Evolutionary conservation across 2,888 invertebrate genomes (phyloP).

Genomic region (Pollenia griseotomentosa): DNA sequence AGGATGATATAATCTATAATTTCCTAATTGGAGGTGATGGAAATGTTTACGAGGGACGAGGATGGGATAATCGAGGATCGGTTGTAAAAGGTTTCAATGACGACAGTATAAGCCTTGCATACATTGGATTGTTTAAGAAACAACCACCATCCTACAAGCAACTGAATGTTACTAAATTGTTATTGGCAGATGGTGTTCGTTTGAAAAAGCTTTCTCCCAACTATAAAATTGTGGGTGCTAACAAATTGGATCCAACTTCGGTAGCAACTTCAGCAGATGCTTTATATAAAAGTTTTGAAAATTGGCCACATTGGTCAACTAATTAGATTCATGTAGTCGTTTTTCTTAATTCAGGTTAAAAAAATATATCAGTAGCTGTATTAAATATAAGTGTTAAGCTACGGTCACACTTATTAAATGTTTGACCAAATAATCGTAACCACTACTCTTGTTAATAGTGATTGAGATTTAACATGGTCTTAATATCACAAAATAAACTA

Average conservation of each 20-base stretch:
- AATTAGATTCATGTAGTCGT: conserved; percentile 39
- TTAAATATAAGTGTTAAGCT: too few relatives aligned
- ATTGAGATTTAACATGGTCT: too few relatives aligned
- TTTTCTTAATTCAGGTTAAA: not conserved
- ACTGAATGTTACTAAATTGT: conserved; percentile 86
- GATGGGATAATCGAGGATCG: conserved; percentile 90
- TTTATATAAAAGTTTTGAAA: conserved; percentile 87
- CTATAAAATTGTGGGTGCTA: conserved; percentile 89
- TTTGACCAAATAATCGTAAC: too few relatives aligned
- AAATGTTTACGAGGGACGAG: conserved; percentile 89
- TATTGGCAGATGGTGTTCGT: conserved; percentile 87
- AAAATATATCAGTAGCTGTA: too few relatives aligned
- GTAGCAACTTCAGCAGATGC: conserved; percentile 89
- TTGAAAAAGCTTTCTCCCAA: conserved; percentile 86
- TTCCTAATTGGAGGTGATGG: conserved; percentile 93
- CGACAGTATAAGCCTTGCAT: conserved; percentile 89
- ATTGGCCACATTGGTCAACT: conserved; percentile 88
- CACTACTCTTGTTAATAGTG: too few relatives aligned
- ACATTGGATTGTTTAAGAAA: conserved; percentile 89
- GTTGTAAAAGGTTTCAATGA: conserved; percentile 88
- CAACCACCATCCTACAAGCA: conserved; percentile 85
- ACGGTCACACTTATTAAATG: too few relatives aligned
- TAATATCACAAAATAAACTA: too few relatives aligned
- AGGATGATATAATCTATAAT: conserved; percentile 90
- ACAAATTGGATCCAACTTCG: conserved; percentile 86